Conservation (phyloP, 2,113 vertebrate species). For the Varanus komodoensis region DNA sequence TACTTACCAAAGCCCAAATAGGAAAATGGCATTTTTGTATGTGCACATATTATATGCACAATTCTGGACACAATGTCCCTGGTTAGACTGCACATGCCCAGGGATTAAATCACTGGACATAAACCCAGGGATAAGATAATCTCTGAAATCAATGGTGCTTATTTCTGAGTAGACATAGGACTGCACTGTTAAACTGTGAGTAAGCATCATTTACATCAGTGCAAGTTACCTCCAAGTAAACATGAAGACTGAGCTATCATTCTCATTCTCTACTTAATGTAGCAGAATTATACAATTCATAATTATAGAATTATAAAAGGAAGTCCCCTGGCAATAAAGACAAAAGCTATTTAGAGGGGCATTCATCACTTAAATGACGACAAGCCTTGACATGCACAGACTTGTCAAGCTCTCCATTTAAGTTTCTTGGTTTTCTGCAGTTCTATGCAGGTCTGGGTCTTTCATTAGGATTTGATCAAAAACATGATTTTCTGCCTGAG, state of each 20-base stretch:
- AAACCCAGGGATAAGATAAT: not conserved
- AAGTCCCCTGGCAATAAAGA: not conserved
- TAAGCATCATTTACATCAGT: not conserved
- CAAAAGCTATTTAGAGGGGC: not conserved
- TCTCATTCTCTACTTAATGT: not conserved
- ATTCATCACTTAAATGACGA: not conserved
- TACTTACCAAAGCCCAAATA: not conserved
- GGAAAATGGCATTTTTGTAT: not conserved
- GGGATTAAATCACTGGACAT: not conserved
- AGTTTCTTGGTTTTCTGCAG: constrained; percentile 1
- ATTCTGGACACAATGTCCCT: not conserved
- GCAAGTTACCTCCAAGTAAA: not conserved
- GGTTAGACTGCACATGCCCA: not conserved
- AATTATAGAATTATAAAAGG: too few species aligned
- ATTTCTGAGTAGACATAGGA: not conserved
- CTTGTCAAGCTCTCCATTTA: constrained; percentile 10
- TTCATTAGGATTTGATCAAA: constrained; percentile 32
- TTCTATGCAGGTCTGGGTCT: constrained; percentile 19
- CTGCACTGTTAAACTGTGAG: not conserved
- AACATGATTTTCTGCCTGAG: constrained; percentile 27
- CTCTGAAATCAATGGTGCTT: not conserved
- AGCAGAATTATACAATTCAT: not conserved
- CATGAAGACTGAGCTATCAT: not conserved
- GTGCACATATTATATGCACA: not conserved
- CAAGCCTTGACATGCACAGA: not conserved